phyloP scores from a whole-genome alignment of 2,797 vertebrate genomes.

The Mycteria americana region DNA sequence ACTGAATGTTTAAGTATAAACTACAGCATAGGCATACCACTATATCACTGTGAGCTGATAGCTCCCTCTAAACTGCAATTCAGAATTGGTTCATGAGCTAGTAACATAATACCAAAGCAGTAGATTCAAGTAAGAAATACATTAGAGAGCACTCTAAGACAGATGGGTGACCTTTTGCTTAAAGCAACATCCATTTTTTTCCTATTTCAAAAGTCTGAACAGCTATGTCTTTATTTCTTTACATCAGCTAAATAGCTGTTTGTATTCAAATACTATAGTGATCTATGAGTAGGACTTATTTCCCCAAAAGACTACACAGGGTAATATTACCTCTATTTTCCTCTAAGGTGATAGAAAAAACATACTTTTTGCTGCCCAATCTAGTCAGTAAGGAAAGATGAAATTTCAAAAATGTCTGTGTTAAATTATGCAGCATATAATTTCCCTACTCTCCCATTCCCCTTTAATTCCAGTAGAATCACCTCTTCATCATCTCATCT shows the following conservation, averaged over 20 bases:
- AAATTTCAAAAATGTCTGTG: not conserved
- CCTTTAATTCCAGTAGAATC: not conserved
- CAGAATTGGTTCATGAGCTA: not conserved
- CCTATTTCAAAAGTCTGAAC: not conserved
- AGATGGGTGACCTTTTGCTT: not conserved
- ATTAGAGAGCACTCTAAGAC: not conserved
- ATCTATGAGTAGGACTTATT: not conserved
- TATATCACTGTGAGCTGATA: not conserved
- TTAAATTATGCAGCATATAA: not conserved
- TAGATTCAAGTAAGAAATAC: not conserved
- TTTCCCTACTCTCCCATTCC: not conserved
- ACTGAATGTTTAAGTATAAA: not conserved
- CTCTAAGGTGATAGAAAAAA: not conserved
- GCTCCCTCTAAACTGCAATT: not conserved
- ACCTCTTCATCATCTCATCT: not conserved
- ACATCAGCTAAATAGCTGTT: not conserved
- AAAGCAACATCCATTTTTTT: not conserved
- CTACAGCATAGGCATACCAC: not conserved
- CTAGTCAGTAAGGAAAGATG: not conserved
- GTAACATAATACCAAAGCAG: not conserved
- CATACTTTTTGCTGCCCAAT: not conserved
- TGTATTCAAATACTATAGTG: not conserved
- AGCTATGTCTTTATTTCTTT: not conserved
- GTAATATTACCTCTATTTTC: not conserved
- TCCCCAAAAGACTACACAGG: not conserved